These are phyloP conservation scores for Ennomos fuscantarius DNA, from an alignment of 2,888 invertebrate genomes.

Conservation along the genomic window DNA sequence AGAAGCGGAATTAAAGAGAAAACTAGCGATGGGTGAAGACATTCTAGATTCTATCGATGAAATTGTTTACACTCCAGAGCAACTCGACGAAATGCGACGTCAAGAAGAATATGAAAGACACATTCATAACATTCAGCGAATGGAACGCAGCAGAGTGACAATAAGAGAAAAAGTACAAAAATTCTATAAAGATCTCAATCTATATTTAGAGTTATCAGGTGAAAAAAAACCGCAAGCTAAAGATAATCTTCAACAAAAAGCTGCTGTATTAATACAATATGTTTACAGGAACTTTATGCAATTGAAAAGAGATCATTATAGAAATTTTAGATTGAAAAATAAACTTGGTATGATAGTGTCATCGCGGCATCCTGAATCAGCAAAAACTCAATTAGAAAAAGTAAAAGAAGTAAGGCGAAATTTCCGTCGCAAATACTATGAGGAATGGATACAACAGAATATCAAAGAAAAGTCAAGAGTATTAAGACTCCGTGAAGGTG, in stretches of 20 bases:
- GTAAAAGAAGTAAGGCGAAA: constrained; percentile 75
- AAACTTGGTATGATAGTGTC: constrained; percentile 85
- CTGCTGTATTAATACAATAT: constrained; percentile 60
- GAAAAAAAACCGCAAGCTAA: constrained; percentile 60
- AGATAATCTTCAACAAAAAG: constrained; percentile 53
- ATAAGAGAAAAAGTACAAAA: constrained; percentile 54
- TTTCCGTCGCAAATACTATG: constrained; percentile 72
- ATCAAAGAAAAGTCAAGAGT: constrained; percentile 80
- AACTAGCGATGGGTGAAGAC: constrained; percentile 60
- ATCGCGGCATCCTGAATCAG: constrained; percentile 72
- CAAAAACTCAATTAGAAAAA: constrained; percentile 74
- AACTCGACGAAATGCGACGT: constrained; percentile 55
- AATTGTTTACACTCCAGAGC: constrained; percentile 57
- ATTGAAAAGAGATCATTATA: constrained; percentile 64
- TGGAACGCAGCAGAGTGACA: constrained; percentile 66
- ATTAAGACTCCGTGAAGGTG: constrained; percentile 78
- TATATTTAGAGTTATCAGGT: constrained; percentile 73
- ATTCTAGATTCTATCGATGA: constrained; percentile 49
- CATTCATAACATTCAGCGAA: constrained; percentile 67
- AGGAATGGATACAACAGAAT: constrained; percentile 72
- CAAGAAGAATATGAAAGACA: constrained; percentile 60
- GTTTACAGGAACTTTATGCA: constrained; percentile 74
- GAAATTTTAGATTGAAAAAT: constrained; percentile 70
- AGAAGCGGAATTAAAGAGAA: constrained; percentile 60
- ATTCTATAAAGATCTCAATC: constrained; percentile 61